Conservation (phyloP, 2,888 invertebrate species). For the Drosophila melanosoma region DNA sequence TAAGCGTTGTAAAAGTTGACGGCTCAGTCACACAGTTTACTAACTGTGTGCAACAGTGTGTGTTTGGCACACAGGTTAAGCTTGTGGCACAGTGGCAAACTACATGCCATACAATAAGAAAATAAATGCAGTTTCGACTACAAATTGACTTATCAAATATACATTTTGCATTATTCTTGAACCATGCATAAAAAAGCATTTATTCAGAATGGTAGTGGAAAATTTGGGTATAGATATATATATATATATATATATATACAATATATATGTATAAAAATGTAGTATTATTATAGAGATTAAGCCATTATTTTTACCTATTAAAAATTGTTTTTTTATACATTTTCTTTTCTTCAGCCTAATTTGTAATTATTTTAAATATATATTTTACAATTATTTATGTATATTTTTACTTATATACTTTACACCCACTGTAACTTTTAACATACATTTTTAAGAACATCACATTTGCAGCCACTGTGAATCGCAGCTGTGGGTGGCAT, state of each 20-base stretch:
- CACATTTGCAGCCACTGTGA: conserved; percentile 14
- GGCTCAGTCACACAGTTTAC: conserved; percentile 35
- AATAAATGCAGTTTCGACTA: not conserved
- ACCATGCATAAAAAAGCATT: not conserved
- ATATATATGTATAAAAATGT: not conserved
- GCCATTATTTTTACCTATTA: too few relatives aligned
- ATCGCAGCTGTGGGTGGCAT: not conserved
- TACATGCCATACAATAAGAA: not conserved
- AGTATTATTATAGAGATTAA: not conserved
- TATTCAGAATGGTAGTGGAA: too few relatives aligned
- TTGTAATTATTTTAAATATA: not conserved
- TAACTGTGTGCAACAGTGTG: conserved; percentile 40
- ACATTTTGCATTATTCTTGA: not conserved
- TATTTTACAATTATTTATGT: not conserved
- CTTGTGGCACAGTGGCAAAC: conserved; percentile 26
- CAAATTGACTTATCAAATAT: not conserved
- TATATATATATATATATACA: too few relatives aligned
- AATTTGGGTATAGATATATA: too few relatives aligned
- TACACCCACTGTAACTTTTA: not conserved
- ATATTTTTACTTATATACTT: not conserved
- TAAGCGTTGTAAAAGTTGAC: conserved; percentile 59
- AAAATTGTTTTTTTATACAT: too few relatives aligned
- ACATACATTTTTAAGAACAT: not conserved
- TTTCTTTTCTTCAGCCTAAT: not conserved
- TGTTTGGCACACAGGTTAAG: conserved; percentile 17